Conservation (phyloP, 2,113 vertebrate genomes). For the Albula goreensis region DNA sequence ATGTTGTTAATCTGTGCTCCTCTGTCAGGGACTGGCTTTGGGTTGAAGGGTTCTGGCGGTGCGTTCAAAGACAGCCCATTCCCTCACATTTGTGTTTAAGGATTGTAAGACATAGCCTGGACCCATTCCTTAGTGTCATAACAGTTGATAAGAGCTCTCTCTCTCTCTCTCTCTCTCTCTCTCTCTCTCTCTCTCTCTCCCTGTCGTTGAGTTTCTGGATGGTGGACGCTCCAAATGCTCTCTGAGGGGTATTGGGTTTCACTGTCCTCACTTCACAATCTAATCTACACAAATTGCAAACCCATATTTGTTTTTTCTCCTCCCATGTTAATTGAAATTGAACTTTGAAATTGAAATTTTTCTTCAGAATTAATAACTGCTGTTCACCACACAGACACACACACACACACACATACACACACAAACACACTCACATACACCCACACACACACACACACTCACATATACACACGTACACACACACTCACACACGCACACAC, state of each 20-base stretch:
- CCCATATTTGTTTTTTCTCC: neutral
- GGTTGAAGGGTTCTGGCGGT: neutral
- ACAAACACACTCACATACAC: neutral
- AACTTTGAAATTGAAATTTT: neutral
- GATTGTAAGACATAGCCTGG: neutral
- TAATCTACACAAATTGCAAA: neutral
- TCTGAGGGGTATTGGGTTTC: neutral
- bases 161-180: neutral
- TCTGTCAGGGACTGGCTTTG: neutral
- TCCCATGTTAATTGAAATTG: neutral
- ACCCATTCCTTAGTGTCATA: neutral
- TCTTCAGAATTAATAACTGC: neutral
- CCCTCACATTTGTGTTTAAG: neutral
- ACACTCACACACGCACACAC: too few species aligned
- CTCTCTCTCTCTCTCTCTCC: neutral
- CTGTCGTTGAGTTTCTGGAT: neutral
- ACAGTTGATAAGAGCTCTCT: neutral
- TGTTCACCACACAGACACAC: neutral
- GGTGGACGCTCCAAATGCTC: neutral
- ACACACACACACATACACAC: neutral
- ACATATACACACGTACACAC: too few species aligned
- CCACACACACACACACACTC: conserved; percentile 9
- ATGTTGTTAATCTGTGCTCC: neutral
- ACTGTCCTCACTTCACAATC: neutral
- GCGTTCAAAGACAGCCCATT: neutral